Base-by-base conservation (phyloP, 2,888 invertebrate species). In the Phalera bucephala region DNA sequence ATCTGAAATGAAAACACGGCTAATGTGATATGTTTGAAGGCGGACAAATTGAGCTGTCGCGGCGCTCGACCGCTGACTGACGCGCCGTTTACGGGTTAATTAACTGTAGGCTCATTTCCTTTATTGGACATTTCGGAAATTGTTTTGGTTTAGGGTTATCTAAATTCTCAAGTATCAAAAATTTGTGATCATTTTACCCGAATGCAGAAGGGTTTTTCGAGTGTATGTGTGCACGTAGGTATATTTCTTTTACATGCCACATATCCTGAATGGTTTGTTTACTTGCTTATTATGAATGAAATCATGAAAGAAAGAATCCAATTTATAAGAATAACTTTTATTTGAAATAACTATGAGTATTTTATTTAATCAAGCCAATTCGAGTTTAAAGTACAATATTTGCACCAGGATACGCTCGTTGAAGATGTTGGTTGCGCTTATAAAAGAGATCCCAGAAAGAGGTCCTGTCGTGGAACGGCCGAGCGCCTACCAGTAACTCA, bases 381-480 rank as follows among this genome's bases (percentile, higher is more conserved):
- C 4, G 1, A 6, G 1, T 20, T 10, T 31, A 31, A n/a, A 40
- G 19, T 13, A 29, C 19, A 5, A 40, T 20, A 13, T 40, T 31
- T 14, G 28, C 31, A 3, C 31, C 28, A 26, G 34, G 31, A n/a
- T 34, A 40, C 11, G 13, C 31, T 21, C 26, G 47, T 31, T 47
- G 48, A 5, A 48, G 27, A 8, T 52, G 33, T 12, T 45, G 35
- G 31, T 74, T 72, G 6, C 33, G 34, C 19, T 52, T 57, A 20
- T 53, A 71, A 43, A 80, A 70, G 3, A 77, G 40, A 32, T 78
- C 72, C 72, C 72, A 74, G 40, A 77, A 78, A 0, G 69, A 44
- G 49, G 70, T 59, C 14, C 78, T 59, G 3, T 55, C 45, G 14
- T 60, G 31, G 27, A 63, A 62, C 0, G 73, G 73, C 13, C 72